A percentile compares a stretch with the other conserved stretches of the same genome.
phyloP scores from a whole-genome alignment of 2,113 vertebrate species.

The Ceyx cyanopectus region DNA sequence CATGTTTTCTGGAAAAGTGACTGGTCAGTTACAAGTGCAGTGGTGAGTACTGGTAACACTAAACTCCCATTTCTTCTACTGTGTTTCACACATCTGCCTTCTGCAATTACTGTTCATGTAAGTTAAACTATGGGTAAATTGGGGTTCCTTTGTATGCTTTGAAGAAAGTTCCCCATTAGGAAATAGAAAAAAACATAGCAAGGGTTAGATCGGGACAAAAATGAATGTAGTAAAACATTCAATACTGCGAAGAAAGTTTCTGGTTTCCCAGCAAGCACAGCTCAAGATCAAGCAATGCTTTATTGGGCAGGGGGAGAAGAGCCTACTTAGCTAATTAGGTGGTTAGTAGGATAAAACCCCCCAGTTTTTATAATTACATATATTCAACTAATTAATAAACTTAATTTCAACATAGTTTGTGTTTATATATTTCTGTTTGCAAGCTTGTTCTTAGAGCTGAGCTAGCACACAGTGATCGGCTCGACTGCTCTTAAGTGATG shows the following conservation, averaged over 20 bases:
- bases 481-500: background rate
- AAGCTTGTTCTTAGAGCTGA: background rate
- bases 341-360: background rate
- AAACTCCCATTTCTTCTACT: background rate
- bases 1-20: background rate
- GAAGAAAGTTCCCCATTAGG: background rate
- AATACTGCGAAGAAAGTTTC: background rate
- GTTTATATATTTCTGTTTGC: background rate
- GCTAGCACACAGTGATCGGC: background rate
- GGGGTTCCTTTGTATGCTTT: background rate
- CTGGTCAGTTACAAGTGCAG: background rate
- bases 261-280: background rate
- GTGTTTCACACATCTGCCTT: background rate
- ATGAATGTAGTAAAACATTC: background rate
- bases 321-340: background rate
- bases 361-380: background rate
- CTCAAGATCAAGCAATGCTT: background rate
- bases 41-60: background rate
- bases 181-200: background rate
- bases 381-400: background rate
- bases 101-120: background rate
- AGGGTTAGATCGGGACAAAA: background rate
- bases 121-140: background rate
- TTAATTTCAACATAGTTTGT: background rate
- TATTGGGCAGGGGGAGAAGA: background rate